Base-by-base conservation (phyloP, 2,888 invertebrate species). In the Melanargia galathea region DNA sequence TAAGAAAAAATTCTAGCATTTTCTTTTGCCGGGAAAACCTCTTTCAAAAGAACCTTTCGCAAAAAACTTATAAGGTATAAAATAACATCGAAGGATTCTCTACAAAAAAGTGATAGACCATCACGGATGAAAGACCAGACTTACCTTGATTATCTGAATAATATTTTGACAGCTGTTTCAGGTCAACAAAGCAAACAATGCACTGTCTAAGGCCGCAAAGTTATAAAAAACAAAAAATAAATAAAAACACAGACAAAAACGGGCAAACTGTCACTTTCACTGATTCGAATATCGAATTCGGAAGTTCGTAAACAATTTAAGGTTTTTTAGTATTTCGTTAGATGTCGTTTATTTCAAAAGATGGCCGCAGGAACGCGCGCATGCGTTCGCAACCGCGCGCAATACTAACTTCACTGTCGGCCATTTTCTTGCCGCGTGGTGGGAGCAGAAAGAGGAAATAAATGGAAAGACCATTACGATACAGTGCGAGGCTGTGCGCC, bases 151-250 rank as follows among this genome's bases (percentile, higher is more conserved):
- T 79, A 77, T 80, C 77, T 76, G 77, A 79, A 67, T 71, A 72
- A 76, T 82, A 82, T 86, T 89, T 86, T 87, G 84, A 88, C 88
- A 89, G 86, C 82, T 86, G 84, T 74, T 73, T 69, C 70, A 75
- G 71, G 74, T 83, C 79, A 85, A 85, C 84, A 82, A 82, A 79
- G 80, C 78, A 79, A 82, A 82, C 79, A 81, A 76, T 74, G 69
- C 77, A 78, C 81, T 76, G 73, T 74, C 55, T 66, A 61, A 59
- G 64, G 71, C 48, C 49, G 56, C 45, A 30, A 43, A 35, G 52
- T 54, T 51, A 18, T 48, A 10, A 54, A 52, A 58, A 66, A 55
- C n/a, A 56, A 48, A 54, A 65, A 57, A 57, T 16, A 61, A 63
- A n/a, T n/a, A n/a, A 66, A 63, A 65, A 51, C 35, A 52, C 52